Evolutionary conservation across 2,888 invertebrate species (phyloP), one percentile per base, ranked within the genome.

Genomic region (Pandemis cinnamomeana): DNA sequence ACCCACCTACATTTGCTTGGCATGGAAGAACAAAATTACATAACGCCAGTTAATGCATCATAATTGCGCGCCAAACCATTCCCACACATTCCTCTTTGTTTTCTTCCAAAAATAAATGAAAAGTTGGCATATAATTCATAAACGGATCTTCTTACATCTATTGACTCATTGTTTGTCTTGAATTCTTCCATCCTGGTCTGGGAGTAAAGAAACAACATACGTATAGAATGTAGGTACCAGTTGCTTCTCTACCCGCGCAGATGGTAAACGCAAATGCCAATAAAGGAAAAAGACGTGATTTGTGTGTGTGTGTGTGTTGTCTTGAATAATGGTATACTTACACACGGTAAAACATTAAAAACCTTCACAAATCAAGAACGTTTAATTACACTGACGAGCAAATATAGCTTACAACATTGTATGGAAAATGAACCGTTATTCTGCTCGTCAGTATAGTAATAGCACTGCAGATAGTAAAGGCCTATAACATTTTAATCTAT

Each of bases 11-110:
- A 60, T 69, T 63, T 41, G 10, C 58, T 69, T 69, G 69, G 72
- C 72, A 64, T 67, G 55, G 41, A 46, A 55, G 20, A 48, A 69
- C 62, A 62, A 5, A 58, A 51, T 68, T 72, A 63, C 63, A 48
- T 55, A 72, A 72, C n/a, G 42, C 61, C n/a, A 5, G 7, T 36
- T 46, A 27, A 68, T 48, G n/a, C 15, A 48, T 60, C 20, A 60
- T 51, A 36, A 66, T 27, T 73, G 64, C 51, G 58, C 58, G 69
- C 62, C 72, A 73, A 73, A n/a, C 36, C 58, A 51, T 64, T 69
- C 15, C 10, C 27, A 15, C 7, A 55, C 69, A 66, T 69, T 73
- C 64, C 64, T 62, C 42, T 66, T 64, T 63, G 73, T 73, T 73
- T 73, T 60, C 36, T 66, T 61, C 69, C 67, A 60, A 60, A 60